These are phyloP conservation scores for Phalloptychus januarius DNA, from an alignment of 2,797 vertebrate species.

Conservation along the genomic window DNA sequence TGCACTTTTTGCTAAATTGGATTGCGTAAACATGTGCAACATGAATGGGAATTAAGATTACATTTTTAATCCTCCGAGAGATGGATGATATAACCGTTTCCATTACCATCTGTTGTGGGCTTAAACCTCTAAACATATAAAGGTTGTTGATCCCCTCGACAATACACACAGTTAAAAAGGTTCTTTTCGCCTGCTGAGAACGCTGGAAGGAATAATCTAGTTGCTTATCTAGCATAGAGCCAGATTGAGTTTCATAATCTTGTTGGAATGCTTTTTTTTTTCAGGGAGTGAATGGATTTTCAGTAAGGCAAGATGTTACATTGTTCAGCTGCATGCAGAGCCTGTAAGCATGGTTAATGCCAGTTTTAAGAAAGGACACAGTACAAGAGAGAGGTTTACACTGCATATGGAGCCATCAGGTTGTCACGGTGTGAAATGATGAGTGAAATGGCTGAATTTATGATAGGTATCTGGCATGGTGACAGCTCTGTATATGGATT, in stretches of 20 bases:
- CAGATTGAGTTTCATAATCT: slow-evolving; percentile 73
- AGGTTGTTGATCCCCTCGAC: slow-evolving; percentile 67
- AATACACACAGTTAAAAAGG: slow-evolving; percentile 70
- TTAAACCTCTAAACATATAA: slow-evolving; percentile 69
- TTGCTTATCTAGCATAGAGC: slow-evolving; percentile 57
- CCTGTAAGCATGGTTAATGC: slow-evolving; percentile 33
- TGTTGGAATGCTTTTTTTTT: slow-evolving; percentile 30
- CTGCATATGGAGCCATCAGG: slow-evolving; percentile 44
- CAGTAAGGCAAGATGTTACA: slow-evolving; percentile 54
- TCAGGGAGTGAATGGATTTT: slow-evolving; percentile 64
- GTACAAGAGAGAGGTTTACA: slow-evolving; percentile 25
- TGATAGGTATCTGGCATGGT: slow-evolving; percentile 53
- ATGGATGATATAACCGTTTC: slow-evolving; percentile 63
- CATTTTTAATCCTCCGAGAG: slow-evolving; percentile 66
- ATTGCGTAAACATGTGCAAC: slow-evolving; percentile 22
- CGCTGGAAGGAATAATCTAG: slow-evolving; percentile 70
- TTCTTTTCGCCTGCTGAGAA: slow-evolving; percentile 43
- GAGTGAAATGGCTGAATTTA: slow-evolving; percentile 72
- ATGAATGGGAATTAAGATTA: slow-evolving; percentile 36
- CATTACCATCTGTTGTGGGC: slow-evolving; percentile 68
- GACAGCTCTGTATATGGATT: slow-evolving; percentile 44
- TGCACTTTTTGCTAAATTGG: slow-evolving; percentile 30
- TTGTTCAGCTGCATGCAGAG: slow-evolving; percentile 53
- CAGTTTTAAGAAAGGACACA: slow-evolving; percentile 32
- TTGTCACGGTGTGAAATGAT: slow-evolving; percentile 65